These are phyloP conservation scores for Takifugu flavidus DNA, from an alignment of 2,113 vertebrate genomes.

Conservation along the genomic window DNA sequence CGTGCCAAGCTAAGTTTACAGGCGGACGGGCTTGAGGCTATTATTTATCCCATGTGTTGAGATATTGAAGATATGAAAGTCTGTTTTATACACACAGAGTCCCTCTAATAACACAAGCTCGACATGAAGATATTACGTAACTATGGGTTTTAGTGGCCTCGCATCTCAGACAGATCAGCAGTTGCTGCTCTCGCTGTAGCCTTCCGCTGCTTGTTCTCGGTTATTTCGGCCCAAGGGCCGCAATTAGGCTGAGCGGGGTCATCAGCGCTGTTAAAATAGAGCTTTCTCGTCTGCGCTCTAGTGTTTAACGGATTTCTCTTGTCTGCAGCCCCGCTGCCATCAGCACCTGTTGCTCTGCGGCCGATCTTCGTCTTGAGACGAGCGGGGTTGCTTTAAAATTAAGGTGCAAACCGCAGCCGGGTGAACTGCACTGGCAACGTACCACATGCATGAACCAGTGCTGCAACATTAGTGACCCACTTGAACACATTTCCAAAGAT, in stretches of 20 bases:
- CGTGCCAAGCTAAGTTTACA: constrained; percentile 2
- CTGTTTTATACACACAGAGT: background rate
- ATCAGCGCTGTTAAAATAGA: constrained; percentile 38
- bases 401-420: background rate
- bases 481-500: too few relatives aligned
- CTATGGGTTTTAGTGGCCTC: constrained; percentile 24
- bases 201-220: constrained; percentile 2
- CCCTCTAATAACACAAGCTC: background rate
- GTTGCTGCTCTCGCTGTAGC: constrained; percentile 26
- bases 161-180: constrained; percentile 34
- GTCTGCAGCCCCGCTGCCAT: constrained; percentile 12
- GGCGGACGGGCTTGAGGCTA: background rate
- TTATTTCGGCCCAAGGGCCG: constrained; percentile 48
- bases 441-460: too few relatives aligned
- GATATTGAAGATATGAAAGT: background rate
- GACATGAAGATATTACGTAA: constrained; percentile 25
- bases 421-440: background rate
- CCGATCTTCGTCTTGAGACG: background rate
- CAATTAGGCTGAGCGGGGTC: constrained; percentile 27
- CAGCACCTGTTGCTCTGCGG: constrained; percentile 20
- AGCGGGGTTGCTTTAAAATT: background rate
- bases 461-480: too few relatives aligned
- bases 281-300: constrained; percentile 7
- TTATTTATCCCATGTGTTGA: background rate
- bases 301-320: constrained; percentile 23